Base-by-base conservation (phyloP, 2,888 invertebrate genomes). In the Rhopalosiphum nymphaeae region DNA sequence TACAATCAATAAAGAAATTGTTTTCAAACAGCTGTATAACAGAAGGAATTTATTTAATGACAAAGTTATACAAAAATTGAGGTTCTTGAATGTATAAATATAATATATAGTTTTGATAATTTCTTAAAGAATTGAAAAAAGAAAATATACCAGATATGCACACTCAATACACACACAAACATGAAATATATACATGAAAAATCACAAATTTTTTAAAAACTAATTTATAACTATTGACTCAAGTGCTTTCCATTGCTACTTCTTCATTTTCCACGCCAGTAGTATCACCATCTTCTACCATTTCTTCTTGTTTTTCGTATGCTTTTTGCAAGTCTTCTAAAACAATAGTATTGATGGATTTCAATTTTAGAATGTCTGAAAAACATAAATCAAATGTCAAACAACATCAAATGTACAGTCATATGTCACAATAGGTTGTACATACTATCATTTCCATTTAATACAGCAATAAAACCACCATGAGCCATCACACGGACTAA, bases 241-340 rank as follows among this genome's bases (percentile, higher is more conserved):
- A 94, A 11, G 91, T n/a, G 53, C 61, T 91, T 44, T 95, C 94
- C 46, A 91, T 93, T 49, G 87, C 86, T 53, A 96, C 95, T 29
- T 96, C 96, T 95, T 96, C 96, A 96, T 96, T 96, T 95, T 96
- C 97, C 95, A 97, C 97, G 36, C 96, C 96, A 21, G 95, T 95
- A 93, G 96, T 97, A 78, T 97, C 97, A 95, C 97, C 97, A 96
- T 97, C 97, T 95, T 97, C 97, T 95, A 97, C 97, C 95, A 97
- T 97, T 94, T 97, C 97, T 57, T 97, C 97, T 1, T 97, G 97
- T 95, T 97, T 98, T 95, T 98, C 98, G 96, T 99, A 99, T 0
- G 99, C 99, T 95, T 98, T 97, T 95, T 99, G 98, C n/a, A 99
- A 96, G 0, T 99, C 99, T 0, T 98, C 98, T 0, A 99, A 99